A percentile compares a stretch with the other conserved stretches of the same genome.
These are phyloP conservation scores for Catalaphyllia jardinei DNA, from an alignment of 64 coral and sea anemone genomes.

Conservation along the genomic window DNA sequence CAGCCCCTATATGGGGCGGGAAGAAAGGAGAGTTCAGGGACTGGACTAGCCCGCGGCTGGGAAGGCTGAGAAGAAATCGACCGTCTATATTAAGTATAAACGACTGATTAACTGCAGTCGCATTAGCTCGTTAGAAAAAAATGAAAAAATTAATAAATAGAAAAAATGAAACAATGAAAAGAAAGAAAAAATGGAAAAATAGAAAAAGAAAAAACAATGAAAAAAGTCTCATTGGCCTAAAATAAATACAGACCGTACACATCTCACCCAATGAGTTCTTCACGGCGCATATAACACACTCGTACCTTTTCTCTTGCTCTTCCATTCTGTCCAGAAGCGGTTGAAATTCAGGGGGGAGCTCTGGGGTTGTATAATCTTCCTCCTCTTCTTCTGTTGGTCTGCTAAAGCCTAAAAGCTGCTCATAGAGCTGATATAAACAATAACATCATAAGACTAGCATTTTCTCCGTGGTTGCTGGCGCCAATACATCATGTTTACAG, in stretches of 20 bases:
- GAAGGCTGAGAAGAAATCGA: too few species aligned
- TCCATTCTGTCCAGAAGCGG: constrained; percentile 19
- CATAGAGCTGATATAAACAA: constrained; percentile 22
- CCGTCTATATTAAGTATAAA: too few species aligned
- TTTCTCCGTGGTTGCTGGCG: too few species aligned
- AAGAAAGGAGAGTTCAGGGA: too few species aligned
- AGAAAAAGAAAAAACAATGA: too few species aligned
- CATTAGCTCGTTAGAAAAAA: too few species aligned
- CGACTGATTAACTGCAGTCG: background rate
- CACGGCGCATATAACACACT: background rate
- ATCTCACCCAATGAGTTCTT: background rate
- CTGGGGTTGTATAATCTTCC: background rate
- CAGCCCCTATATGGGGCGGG: too few species aligned
- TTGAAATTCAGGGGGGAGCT: constrained; percentile 3
- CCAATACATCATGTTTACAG: too few species aligned
- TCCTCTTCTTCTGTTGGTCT: constrained; percentile 33
- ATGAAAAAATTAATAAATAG: too few species aligned
- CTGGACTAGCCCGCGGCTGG: too few species aligned
- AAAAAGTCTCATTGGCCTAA: background rate
- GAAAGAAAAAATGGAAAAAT: too few species aligned
- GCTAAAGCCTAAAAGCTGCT: constrained; percentile 49
- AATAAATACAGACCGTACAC: background rate
- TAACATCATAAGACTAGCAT: background rate
- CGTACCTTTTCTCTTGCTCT: constrained; percentile 56
- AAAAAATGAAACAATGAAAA: too few species aligned